A percentile compares a stretch with the other conserved stretches of the same genome.
These are phyloP conservation scores for Petrocephalus schoutedeni DNA, from an alignment of 2,797 vertebrate species.

Conservation along the genomic window DNA sequence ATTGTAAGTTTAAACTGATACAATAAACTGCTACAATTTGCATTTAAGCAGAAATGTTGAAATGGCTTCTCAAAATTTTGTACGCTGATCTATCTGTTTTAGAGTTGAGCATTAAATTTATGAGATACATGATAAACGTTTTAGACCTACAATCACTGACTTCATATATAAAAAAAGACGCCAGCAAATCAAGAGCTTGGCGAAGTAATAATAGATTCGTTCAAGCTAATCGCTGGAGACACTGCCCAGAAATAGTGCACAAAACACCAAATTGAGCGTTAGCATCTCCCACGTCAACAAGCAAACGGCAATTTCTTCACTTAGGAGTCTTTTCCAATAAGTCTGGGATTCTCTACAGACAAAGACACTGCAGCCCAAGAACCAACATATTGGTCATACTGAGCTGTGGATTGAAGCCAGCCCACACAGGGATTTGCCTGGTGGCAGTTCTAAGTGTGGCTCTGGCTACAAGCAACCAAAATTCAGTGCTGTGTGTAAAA, in stretches of 20 bases:
- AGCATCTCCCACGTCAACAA: conserved; percentile 1
- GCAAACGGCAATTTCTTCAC: conserved; percentile 19
- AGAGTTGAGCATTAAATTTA: background rate
- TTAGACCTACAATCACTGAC: background rate
- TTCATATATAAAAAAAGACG: background rate
- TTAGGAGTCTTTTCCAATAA: background rate
- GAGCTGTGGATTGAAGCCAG: background rate
- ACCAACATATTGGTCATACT: background rate
- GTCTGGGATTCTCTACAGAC: background rate
- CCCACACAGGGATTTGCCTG: background rate
- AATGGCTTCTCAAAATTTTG: background rate
- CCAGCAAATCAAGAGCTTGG: background rate
- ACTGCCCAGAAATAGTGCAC: background rate
- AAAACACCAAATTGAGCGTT: conserved; percentile 10
- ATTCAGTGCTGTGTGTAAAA: background rate
- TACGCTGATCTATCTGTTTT: background rate
- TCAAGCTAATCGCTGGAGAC: conserved; percentile 12
- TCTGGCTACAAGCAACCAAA: background rate
- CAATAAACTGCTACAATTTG: background rate
- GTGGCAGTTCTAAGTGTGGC: background rate
- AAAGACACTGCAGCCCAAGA: background rate
- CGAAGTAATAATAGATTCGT: background rate
- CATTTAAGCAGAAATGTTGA: background rate
- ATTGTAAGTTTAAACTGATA: background rate
- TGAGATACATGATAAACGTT: background rate